These are phyloP conservation scores for Cyanocitta stelleri DNA, from an alignment of 2,113 vertebrate genomes.

Conservation along the genomic window DNA sequence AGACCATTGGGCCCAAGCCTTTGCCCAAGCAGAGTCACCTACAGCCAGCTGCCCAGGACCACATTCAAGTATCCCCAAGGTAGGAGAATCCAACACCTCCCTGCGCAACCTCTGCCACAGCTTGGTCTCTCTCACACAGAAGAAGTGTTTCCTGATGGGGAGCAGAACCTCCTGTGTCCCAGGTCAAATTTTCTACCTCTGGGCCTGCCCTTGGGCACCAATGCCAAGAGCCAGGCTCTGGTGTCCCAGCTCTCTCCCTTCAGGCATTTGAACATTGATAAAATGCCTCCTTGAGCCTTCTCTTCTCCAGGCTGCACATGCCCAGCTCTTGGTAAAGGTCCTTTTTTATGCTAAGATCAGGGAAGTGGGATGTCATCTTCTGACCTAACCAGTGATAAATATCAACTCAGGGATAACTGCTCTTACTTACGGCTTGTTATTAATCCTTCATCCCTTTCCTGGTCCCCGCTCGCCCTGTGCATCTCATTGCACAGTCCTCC, in stretches of 20 bases:
- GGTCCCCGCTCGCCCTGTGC: not conserved
- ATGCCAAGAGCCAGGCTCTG: not conserved
- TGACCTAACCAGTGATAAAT: not conserved
- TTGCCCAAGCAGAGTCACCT: not conserved
- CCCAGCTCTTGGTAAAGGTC: not conserved
- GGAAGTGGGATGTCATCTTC: not conserved
- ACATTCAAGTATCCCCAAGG: not conserved
- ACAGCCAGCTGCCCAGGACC: not conserved
- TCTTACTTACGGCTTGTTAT: not conserved
- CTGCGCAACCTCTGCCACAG: not conserved
- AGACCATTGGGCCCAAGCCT: not conserved
- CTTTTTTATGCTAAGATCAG: not conserved
- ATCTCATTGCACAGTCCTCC: not conserved
- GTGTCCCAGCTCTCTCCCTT: not conserved
- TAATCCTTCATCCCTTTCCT: not conserved
- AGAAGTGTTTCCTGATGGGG: not conserved
- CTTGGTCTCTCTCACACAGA: not conserved
- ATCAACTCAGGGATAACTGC: not conserved
- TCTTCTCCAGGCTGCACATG: not conserved
- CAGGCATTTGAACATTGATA: not conserved
- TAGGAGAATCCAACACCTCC: not conserved
- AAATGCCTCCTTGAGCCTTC: not conserved
- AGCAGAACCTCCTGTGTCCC: not conserved
- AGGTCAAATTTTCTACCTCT: not conserved
- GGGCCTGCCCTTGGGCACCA: not conserved